Conservation (phyloP, 2,797 vertebrate species). For the Malacoraja senta region DNA sequence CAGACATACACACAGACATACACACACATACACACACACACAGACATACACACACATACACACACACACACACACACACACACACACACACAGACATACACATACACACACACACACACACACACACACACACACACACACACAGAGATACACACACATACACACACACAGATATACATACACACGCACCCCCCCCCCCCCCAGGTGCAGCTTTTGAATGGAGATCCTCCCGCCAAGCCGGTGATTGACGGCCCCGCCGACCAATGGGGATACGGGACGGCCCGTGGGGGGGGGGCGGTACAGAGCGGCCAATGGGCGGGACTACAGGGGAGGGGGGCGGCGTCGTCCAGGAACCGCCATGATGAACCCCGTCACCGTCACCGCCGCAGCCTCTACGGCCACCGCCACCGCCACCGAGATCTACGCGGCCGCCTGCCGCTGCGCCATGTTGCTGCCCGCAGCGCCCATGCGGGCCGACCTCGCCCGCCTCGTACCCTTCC, state of each 20-base stretch:
- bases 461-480: neutral
- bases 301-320: too few relatives aligned
- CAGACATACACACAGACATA: rapidly evolving
- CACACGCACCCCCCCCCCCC: too few relatives aligned
- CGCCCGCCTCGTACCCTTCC: neutral
- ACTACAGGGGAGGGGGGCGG: too few relatives aligned
- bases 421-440: neutral
- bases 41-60: too few relatives aligned
- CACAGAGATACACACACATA: rapidly evolving
- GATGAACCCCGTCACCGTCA: neutral
- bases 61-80: too few relatives aligned
- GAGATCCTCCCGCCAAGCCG: neutral
- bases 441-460: neutral
- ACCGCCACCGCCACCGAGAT: neutral
- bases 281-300: too few relatives aligned
- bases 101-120: too few relatives aligned
- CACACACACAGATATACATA: too few relatives aligned
- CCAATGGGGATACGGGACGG: neutral
- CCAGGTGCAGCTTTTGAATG: neutral
- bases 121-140: too few relatives aligned
- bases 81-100: too few relatives aligned
- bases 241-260: neutral
- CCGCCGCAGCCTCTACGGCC: neutral
- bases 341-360: neutral
- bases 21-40: too few relatives aligned